These are phyloP conservation scores for Ichneumon xanthorius DNA, from an alignment of 2,888 invertebrate species.

Conservation along the genomic window DNA sequence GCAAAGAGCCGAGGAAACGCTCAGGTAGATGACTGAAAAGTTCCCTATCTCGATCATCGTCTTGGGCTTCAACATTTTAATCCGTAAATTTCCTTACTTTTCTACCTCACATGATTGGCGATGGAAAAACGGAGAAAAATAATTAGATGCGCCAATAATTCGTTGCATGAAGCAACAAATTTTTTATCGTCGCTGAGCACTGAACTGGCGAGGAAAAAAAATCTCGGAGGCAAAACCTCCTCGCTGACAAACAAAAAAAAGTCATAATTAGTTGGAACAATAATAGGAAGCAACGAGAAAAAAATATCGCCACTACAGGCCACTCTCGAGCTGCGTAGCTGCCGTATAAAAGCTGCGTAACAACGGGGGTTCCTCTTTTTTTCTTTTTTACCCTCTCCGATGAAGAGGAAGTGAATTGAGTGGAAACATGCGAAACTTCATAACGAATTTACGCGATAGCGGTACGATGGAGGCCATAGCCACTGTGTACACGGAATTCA, in stretches of 20 bases:
- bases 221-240: background rate
- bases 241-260: background rate
- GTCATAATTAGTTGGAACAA: background rate
- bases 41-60: no score
- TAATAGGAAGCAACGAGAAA: background rate
- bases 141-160: no score
- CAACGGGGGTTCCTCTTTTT: background rate
- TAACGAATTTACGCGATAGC: conserved; percentile 61
- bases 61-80: no score
- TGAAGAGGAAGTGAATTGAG: conserved; percentile 32
- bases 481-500: conserved; percentile 15
- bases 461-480: conserved; percentile 6
- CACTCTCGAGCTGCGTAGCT: background rate
- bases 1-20: no score
- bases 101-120: no score
- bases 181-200: no score
- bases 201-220: background rate
- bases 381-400: background rate
- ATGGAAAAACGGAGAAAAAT: no score
- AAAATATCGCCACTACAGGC: background rate
- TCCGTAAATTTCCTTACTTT: no score
- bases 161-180: no score
- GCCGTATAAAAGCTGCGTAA: background rate
- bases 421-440: conserved; percentile 53
- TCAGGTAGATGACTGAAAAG: no score